Evolutionary conservation across 1,140 invertebrate species (phyloP).

Genomic region (Ips nitidus): DNA sequence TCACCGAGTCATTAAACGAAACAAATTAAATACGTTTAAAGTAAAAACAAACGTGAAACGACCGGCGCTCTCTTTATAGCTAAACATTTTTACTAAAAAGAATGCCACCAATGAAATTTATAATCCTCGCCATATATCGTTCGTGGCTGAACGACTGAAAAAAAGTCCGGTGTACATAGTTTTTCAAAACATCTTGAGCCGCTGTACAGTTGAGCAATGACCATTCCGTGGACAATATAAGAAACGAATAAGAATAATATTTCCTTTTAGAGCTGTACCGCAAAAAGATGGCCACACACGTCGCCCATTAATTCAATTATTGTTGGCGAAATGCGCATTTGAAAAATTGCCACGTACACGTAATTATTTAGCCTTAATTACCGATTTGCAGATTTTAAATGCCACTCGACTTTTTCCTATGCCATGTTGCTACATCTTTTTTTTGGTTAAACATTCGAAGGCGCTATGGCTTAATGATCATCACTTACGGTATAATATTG

Average conservation of each 20-base stretch:
- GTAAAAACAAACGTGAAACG: slow-evolving; percentile 24
- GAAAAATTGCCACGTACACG: slow-evolving; percentile 32
- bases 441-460: background rate
- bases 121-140: slow-evolving; percentile 35
- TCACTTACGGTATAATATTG: too few species aligned
- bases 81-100: slow-evolving; percentile 35
- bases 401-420: background rate
- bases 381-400: background rate
- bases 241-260: slow-evolving; percentile 36
- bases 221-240: slow-evolving; percentile 34
- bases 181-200: slow-evolving; percentile 27
- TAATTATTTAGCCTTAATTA: slow-evolving; percentile 21
- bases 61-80: slow-evolving; percentile 32
- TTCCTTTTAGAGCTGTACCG: slow-evolving; percentile 29
- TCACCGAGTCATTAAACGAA: slow-evolving; percentile 26
- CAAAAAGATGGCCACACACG: slow-evolving; percentile 35
- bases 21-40: slow-evolving; percentile 30
- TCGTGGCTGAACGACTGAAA: slow-evolving; percentile 26
- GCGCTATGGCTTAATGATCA: background rate
- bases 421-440: background rate
- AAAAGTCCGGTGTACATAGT: slow-evolving; percentile 28
- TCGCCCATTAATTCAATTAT: slow-evolving; percentile 30
- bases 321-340: slow-evolving; percentile 31
- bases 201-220: slow-evolving; percentile 30
- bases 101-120: slow-evolving; percentile 36